These are phyloP conservation scores for Stegana nigrithorax DNA, from an alignment of 2,888 invertebrate genomes.

Conservation along the genomic window DNA sequence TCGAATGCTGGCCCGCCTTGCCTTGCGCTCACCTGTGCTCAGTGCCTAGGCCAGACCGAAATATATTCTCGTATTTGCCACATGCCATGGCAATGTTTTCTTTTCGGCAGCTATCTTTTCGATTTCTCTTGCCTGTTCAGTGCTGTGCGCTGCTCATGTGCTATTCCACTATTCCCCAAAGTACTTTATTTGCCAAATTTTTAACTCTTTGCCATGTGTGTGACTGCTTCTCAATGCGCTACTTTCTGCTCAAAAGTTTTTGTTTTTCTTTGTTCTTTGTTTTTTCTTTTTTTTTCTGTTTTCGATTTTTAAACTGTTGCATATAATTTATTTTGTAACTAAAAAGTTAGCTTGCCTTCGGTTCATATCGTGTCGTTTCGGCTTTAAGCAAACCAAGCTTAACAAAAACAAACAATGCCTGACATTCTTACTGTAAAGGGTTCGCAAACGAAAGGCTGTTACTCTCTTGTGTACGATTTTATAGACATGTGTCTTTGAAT, in stretches of 20 bases:
- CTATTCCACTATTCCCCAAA: constrained; percentile 56
- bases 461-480: constrained; percentile 55
- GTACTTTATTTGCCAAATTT: constrained; percentile 57
- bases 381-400: too few relatives aligned
- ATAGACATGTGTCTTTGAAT: constrained; percentile 27
- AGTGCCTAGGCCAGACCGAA: not conserved
- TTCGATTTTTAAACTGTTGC: constrained; percentile 50
- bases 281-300: constrained; percentile 20
- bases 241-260: constrained; percentile 19
- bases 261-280: constrained; percentile 10
- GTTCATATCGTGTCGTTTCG: too few relatives aligned
- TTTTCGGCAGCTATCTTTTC: constrained; percentile 5
- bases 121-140: not conserved
- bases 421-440: not conserved
- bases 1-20: constrained; percentile 49
- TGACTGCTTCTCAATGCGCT: not conserved
- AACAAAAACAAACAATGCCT: constrained; percentile 23
- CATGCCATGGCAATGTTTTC: constrained; percentile 43
- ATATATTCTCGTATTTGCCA: constrained; percentile 39
- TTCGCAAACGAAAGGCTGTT: constrained; percentile 27
- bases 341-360: too few relatives aligned
- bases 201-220: constrained; percentile 44
- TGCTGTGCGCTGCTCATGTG: constrained; percentile 23
- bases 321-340: constrained; percentile 61
- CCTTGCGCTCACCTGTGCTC: constrained; percentile 42